A percentile compares a stretch with the other conserved stretches of the same genome.
These are phyloP conservation scores for Eilema sororculum DNA, from an alignment of 2,888 invertebrate species.

Conservation along the genomic window DNA sequence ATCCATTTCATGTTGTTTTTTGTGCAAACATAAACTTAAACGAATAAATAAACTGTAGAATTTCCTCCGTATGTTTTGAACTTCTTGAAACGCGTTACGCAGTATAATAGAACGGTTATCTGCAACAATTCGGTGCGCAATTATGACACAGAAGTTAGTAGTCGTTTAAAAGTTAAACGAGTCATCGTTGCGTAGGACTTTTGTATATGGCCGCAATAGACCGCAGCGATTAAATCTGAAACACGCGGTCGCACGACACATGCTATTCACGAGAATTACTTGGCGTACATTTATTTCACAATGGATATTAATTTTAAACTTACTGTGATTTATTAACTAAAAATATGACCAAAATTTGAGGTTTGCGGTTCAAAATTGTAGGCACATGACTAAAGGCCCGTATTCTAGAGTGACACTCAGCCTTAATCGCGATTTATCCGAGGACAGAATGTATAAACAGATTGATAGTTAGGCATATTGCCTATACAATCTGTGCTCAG, in stretches of 20 bases:
- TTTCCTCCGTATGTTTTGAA: slow-evolving; percentile 4
- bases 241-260: slow-evolving; percentile 37
- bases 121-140: slow-evolving; percentile 47
- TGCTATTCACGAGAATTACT: slow-evolving; percentile 29
- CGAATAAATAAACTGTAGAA: not conserved
- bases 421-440: no score
- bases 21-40: no score
- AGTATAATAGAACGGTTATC: slow-evolving; percentile 25
- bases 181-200: slow-evolving; percentile 58
- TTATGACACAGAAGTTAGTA: slow-evolving; percentile 59
- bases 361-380: no score
- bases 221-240: slow-evolving; percentile 59
- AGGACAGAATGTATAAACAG: no score
- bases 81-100: slow-evolving; percentile 22
- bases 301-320: slow-evolving; percentile 12
- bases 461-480: no score
- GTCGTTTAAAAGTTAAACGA: slow-evolving; percentile 65
- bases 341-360: no score
- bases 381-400: no score
- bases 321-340: not conserved
- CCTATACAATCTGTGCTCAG: no score
- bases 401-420: no score
- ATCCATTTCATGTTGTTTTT: no score
- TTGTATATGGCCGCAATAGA: slow-evolving; percentile 58
- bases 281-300: slow-evolving; percentile 20